Evolutionary conservation across 1,140 invertebrate species (phyloP).

Genomic region (Pseudomyrmex gracilis): DNA sequence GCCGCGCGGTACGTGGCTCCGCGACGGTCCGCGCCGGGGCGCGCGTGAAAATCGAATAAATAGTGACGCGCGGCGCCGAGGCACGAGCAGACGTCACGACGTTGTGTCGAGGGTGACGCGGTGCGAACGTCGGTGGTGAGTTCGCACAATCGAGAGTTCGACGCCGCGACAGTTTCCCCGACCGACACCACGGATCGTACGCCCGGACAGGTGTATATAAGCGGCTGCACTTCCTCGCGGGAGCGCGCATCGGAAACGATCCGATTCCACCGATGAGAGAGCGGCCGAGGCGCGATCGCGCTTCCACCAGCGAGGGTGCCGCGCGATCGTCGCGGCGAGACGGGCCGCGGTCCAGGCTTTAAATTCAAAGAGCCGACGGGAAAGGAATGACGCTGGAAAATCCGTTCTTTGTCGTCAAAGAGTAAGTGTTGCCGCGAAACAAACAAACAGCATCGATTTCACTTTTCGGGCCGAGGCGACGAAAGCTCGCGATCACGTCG

Average conservation of each 20-base stretch:
- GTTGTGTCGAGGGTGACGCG: constrained; percentile 34
- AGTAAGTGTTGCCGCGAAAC: constrained; percentile 90
- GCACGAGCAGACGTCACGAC: constrained; percentile 72
- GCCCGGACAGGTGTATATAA: not conserved
- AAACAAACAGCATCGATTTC: constrained; percentile 8
- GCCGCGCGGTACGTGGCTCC: constrained; percentile 75
- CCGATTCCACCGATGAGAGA: constrained; percentile 79
- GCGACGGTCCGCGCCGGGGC: constrained; percentile 71
- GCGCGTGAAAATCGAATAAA: constrained; percentile 80
- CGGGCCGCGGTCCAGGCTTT: constrained; percentile 81
- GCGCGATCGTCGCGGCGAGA: constrained; percentile 79
- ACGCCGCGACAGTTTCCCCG: constrained; percentile 36
- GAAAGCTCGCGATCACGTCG: constrained; percentile 15
- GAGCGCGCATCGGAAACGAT: constrained; percentile 61
- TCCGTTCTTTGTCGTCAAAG: constrained; percentile 97
- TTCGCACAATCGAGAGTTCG: constrained; percentile 57
- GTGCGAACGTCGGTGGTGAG: constrained; percentile 64
- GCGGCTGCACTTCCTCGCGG: constrained; percentile 4
- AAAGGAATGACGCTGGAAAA: constrained; percentile 96
- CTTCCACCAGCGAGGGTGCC: constrained; percentile 77
- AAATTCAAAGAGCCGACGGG: constrained; percentile 75
- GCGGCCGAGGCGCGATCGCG: constrained; percentile 72
- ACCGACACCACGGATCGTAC: not conserved
- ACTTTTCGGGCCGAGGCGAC: too few species aligned
- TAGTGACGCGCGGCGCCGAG: constrained; percentile 75